Percentiles rank a stretch among this genome's conserved stretches.
Evolutionary conservation across 2,113 vertebrate species (phyloP).

Genomic region (Candoia aspera): DNA sequence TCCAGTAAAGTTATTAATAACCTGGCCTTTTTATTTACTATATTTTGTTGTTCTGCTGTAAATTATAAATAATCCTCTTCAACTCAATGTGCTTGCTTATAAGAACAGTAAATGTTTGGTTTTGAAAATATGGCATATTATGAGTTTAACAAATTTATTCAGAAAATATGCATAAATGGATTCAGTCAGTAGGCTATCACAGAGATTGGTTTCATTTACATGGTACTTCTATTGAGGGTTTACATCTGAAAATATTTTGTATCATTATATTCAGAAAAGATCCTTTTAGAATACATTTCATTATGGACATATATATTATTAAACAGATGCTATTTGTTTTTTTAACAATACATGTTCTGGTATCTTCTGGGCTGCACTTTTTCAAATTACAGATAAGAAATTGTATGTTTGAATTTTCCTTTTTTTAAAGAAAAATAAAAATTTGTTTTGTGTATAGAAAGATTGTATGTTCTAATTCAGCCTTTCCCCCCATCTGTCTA

Average conservation of each 20-base stretch:
- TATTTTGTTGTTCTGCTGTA: not conserved
- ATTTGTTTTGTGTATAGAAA: not conserved
- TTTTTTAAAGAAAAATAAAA: not conserved
- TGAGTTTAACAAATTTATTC: not conserved
- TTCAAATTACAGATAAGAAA: not conserved
- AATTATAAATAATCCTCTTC: not conserved
- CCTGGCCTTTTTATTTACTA: no score
- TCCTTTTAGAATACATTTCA: not conserved
- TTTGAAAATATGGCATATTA: not conserved
- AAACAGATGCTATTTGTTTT: not conserved
- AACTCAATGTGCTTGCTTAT: not conserved
- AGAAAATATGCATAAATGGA: not conserved
- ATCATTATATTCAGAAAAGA: not conserved
- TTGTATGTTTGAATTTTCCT: not conserved
- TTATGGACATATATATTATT: not conserved
- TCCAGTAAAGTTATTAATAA: not conserved
- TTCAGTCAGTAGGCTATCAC: not conserved
- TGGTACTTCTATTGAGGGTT: not conserved
- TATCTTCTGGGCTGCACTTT: not conserved
- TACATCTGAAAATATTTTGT: not conserved
- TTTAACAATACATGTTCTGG: not conserved
- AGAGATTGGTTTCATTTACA: not conserved
- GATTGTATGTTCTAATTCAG: not conserved
- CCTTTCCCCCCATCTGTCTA: not conserved
- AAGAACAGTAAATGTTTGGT: not conserved